phyloP scores from a whole-genome alignment of 37 sponge, comb jelly and placozoan species.

The Amphimedon queenslandica region DNA sequence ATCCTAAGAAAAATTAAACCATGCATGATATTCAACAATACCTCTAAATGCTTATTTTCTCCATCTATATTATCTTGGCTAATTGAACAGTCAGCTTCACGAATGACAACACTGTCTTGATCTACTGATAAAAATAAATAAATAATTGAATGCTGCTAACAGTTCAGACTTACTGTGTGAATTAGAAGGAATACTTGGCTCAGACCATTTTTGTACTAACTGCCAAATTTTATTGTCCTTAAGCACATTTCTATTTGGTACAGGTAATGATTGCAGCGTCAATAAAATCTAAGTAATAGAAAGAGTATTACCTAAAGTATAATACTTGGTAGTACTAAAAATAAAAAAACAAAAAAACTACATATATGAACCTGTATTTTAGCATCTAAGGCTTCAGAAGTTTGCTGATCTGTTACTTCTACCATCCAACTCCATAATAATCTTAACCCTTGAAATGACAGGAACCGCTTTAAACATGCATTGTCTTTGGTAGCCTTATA shows the following conservation, averaged over 20 bases:
- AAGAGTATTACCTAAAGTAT: not conserved
- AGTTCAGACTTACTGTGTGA: too few species aligned
- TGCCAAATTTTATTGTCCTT: slow-evolving; percentile 68
- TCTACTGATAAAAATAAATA: not conserved
- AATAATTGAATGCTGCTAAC: too few species aligned
- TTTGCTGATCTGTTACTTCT: slow-evolving; percentile 49
- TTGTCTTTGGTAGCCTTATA: slow-evolving; percentile 56
- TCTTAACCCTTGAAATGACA: slow-evolving; percentile 81
- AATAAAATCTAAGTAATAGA: slow-evolving; percentile 49
- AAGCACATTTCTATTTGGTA: slow-evolving; percentile 75
- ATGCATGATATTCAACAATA: too few species aligned
- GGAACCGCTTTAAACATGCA: slow-evolving; percentile 71
- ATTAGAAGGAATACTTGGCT: too few species aligned
- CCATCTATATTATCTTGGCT: too few species aligned
- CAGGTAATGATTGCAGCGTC: slow-evolving; percentile 73
- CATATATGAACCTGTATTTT: slow-evolving; percentile 49
- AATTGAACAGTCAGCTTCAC: slow-evolving; percentile 3
- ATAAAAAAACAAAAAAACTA: too few species aligned
- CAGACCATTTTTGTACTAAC: slow-evolving; percentile 74
- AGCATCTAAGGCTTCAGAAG: slow-evolving; percentile 27
- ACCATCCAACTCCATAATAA: slow-evolving; percentile 95
- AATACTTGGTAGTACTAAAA: not conserved
- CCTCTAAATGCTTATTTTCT: too few species aligned
- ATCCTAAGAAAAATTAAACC: too few species aligned
- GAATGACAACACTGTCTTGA: not conserved